These are phyloP conservation scores for Camptogramma bilineatum DNA, from an alignment of 2,888 invertebrate species.

Conservation along the genomic window DNA sequence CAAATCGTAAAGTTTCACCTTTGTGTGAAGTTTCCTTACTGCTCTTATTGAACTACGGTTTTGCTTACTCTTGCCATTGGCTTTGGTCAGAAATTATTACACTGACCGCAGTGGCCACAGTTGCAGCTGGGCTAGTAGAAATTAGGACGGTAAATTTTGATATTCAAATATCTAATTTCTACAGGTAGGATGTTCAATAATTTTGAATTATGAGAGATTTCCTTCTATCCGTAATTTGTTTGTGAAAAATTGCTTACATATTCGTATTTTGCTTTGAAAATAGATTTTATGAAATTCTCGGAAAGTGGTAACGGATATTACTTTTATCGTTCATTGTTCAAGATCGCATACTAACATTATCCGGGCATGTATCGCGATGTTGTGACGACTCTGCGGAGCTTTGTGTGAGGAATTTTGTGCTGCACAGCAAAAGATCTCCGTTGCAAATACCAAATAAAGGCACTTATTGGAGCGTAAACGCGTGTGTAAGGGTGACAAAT, in stretches of 20 bases:
- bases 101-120: constrained; percentile 23
- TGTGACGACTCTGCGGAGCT: too few species aligned
- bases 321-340: too few species aligned
- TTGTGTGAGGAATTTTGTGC: too few species aligned
- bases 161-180: constrained; percentile 14
- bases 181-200: neutral
- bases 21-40: neutral
- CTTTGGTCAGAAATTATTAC: constrained; percentile 28
- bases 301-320: too few species aligned
- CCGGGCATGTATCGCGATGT: too few species aligned
- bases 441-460: too few species aligned
- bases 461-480: too few species aligned
- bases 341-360: too few species aligned
- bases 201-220: neutral
- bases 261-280: too few species aligned
- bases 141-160: constrained; percentile 26
- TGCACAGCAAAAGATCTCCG: too few species aligned
- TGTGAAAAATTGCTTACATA: neutral
- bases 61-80: constrained; percentile 30
- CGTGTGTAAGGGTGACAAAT: too few species aligned
- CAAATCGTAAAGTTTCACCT: neutral
- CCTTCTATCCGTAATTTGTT: neutral
- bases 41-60: neutral
- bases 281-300: too few species aligned
- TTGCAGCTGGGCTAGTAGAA: constrained; percentile 28